Evolutionary conservation across 2,888 invertebrate species (phyloP).

Genomic region (Lampropteryx suffumata): DNA sequence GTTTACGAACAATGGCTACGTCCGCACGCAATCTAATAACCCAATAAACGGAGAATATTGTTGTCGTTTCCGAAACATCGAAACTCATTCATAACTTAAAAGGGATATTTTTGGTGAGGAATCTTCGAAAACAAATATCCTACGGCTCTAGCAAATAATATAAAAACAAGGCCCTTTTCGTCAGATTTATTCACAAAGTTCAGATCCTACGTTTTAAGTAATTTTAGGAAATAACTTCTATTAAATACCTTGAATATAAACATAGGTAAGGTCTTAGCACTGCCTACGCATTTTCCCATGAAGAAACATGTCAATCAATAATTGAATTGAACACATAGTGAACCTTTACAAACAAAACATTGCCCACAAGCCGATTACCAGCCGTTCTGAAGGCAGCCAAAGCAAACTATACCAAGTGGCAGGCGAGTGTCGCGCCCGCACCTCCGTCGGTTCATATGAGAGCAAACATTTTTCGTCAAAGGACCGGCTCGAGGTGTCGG

Average conservation of each 20-base stretch:
- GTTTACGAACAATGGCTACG: conserved; percentile 39
- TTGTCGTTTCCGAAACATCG: conserved; percentile 37
- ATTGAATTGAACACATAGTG: conserved; percentile 28
- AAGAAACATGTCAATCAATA: conserved; percentile 28
- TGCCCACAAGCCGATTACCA: conserved; percentile 56
- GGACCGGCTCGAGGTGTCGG: conserved; percentile 73
- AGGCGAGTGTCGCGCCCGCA: conserved; percentile 65
- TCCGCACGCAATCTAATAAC: conserved; percentile 55
- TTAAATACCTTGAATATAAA: too few relatives aligned
- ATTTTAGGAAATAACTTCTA: too few relatives aligned
- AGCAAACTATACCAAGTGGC: conserved; percentile 65
- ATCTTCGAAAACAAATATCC: conserved; percentile 49
- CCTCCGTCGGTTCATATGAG: conserved; percentile 52
- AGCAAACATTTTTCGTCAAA: conserved; percentile 77
- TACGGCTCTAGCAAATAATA: not conserved
- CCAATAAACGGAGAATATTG: conserved; percentile 54
- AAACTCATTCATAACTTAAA: conserved; percentile 56
- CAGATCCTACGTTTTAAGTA: not conserved
- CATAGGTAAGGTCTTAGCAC: too few relatives aligned
- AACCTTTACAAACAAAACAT: conserved; percentile 41
- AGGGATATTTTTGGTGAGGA: conserved; percentile 45
- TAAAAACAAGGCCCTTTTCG: too few relatives aligned
- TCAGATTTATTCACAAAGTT: conserved; percentile 12
- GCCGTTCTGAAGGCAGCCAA: conserved; percentile 50
- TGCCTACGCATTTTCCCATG: too few relatives aligned